These are phyloP conservation scores for Echiichthys vipera DNA, from an alignment of 2,797 vertebrate species.

Conservation along the genomic window DNA sequence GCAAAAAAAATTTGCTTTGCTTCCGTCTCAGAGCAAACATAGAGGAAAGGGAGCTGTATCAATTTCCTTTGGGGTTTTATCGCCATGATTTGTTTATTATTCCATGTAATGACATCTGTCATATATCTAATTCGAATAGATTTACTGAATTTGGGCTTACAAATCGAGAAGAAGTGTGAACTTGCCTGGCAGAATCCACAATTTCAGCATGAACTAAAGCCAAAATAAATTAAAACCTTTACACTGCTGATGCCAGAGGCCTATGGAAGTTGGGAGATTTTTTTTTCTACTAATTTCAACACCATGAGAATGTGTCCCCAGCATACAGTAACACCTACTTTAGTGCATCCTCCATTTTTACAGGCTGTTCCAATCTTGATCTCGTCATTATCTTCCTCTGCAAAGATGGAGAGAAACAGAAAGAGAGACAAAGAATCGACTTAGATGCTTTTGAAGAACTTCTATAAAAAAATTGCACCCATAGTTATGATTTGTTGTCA, in stretches of 20 bases:
- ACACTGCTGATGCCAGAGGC: not conserved
- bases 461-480: conserved; percentile 29
- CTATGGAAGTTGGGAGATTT: not conserved
- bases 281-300: conserved; percentile 6
- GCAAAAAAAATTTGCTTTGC: conserved; percentile 18
- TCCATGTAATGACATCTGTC: conserved; percentile 5
- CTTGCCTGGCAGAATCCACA: not conserved
- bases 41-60: not conserved
- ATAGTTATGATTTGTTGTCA: conserved; percentile 13
- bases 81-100: conserved; percentile 7
- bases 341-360: conserved; percentile 96
- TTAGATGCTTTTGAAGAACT: conserved; percentile 19
- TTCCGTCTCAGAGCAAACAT: conserved; percentile 21
- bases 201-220: not conserved
- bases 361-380: conserved; percentile 94
- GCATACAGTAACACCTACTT: conserved; percentile 83
- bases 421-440: conserved; percentile 4
- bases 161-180: not conserved
- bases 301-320: not conserved
- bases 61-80: not conserved
- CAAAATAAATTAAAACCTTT: not conserved
- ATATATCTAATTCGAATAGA: not conserved
- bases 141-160: not conserved
- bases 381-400: conserved; percentile 92
- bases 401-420: conserved; percentile 48